Base-by-base conservation (phyloP, 2,888 invertebrate genomes). In the Geophilus truncorum region DNA sequence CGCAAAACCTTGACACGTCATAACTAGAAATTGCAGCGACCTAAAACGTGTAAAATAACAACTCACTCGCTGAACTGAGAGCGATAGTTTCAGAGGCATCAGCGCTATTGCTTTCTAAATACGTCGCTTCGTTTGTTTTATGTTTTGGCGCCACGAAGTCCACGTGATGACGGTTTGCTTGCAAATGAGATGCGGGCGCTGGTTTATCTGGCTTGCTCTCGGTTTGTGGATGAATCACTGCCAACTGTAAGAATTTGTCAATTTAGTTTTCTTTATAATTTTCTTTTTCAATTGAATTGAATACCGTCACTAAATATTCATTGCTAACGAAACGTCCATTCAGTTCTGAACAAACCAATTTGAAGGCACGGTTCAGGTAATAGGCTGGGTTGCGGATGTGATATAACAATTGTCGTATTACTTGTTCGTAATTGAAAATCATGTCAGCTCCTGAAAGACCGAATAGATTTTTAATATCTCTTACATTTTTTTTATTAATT, bases 371-470 rank as follows among this genome's bases (percentile, higher is more conserved):
- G 89, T 96, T 97, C 83, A 97, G 89, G 87, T 96, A 96, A 87
- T 97, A 96, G 10, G 97, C 97, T 2, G 98, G 97, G 86, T 97
- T 96, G 85, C 94, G 94, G 89, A 98, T 98, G 86, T 95, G 95
- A 89, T 98, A 99, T 84, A 93, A 93, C 83, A 97, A 92, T 85
- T 93, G 92, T 34, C 93, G 90, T 78, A 96, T 89, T 75, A 91
- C 88, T 86, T 88, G 90, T 86, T 93, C 92, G 85, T 94, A 94
- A 86, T 93, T 92, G 85, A 90, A 91, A n/a, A 93, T 92, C 84
- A 92, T 90, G 86, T 93, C 93, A 0, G 93, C 92, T 2, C 94
- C 94, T 78, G n/a, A n/a, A 77, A 51, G 76, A 30, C 15, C 15
- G 12, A 23, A 77, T 36, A 12, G 18, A 77, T 28, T 12, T 78